These are phyloP conservation scores for Dysidea cf. avara DNA, from an alignment of 37 sponge, comb jelly and placozoan species.

Conservation along the genomic window DNA sequence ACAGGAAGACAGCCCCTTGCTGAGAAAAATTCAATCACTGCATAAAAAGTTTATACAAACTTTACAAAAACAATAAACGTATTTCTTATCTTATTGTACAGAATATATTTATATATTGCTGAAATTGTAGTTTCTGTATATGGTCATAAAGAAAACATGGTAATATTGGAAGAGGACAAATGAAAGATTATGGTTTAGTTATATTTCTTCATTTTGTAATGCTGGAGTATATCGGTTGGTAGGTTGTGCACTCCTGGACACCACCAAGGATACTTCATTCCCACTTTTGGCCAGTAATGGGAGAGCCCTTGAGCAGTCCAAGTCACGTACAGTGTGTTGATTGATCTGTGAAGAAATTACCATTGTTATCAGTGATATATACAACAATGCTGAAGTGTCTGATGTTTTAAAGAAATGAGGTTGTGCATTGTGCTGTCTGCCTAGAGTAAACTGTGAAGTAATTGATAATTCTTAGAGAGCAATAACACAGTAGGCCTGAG, in stretches of 20 bases:
- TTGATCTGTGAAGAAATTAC: constrained; percentile 46
- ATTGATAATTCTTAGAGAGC: not conserved
- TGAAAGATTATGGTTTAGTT: too few species aligned
- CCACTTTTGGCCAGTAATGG: constrained; percentile 27
- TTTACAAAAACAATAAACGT: too few species aligned
- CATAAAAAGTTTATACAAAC: too few species aligned
- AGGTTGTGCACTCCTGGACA: constrained; percentile 1
- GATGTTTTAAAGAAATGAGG: not conserved
- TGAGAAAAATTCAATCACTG: too few species aligned
- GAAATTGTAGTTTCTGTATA: too few species aligned
- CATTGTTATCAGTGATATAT: too few species aligned
- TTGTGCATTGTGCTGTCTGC: not conserved
- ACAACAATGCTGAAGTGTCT: not conserved
- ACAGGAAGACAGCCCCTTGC: too few species aligned
- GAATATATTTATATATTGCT: too few species aligned
- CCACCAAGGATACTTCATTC: constrained; percentile 1
- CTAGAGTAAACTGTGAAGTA: not conserved
- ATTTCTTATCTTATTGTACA: too few species aligned
- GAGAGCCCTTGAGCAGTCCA: constrained; percentile 26
- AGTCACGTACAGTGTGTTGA: constrained; percentile 13
- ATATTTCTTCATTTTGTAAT: not conserved
- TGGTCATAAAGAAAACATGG: too few species aligned
- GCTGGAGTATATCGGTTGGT: not conserved
- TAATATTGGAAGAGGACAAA: too few species aligned
- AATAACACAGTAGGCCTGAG: too few species aligned